These are phyloP conservation scores for Minunthozetes semirufus DNA, from an alignment of 2,888 invertebrate species.

Conservation along the genomic window DNA sequence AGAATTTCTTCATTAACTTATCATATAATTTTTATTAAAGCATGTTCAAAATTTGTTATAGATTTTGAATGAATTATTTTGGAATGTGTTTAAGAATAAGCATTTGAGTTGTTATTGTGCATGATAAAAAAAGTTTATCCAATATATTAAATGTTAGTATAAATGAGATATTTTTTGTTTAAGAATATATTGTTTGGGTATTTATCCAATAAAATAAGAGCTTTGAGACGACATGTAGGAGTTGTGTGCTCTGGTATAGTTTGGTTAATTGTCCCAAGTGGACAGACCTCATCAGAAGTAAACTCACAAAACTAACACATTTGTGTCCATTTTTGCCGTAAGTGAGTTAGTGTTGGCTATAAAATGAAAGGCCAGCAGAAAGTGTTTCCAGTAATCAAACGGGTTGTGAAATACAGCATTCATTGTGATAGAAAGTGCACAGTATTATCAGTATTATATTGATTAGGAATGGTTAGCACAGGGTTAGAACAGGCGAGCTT, in stretches of 20 bases:
- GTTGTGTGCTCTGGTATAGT: background rate
- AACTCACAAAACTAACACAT: slow-evolving; percentile 29
- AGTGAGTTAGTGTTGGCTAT: slow-evolving; percentile 20
- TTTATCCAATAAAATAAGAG: no score
- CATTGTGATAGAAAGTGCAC: background rate
- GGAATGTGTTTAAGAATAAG: no score
- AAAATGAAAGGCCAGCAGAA: slow-evolving; percentile 29
- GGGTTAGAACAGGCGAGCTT: background rate
- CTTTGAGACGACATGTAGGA: background rate
- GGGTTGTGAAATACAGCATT: slow-evolving; percentile 29
- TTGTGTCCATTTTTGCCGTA: slow-evolving; percentile 27
- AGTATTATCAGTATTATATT: background rate
- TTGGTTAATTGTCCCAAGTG: slow-evolving; percentile 28
- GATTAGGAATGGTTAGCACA: background rate
- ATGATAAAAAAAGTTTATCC: no score
- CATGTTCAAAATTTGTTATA: no score
- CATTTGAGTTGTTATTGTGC: background rate
- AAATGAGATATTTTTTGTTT: slow-evolving; percentile 1
- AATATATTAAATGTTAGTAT: background rate
- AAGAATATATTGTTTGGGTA: slow-evolving; percentile 2
- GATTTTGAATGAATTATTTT: no score
- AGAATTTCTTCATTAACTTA: no score
- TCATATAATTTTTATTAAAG: no score
- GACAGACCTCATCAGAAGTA: slow-evolving; percentile 32
- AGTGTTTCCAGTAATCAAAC: slow-evolving; percentile 27